These are phyloP conservation scores for Syritta pipiens DNA, from an alignment of 2,888 invertebrate species.

Conservation along the genomic window DNA sequence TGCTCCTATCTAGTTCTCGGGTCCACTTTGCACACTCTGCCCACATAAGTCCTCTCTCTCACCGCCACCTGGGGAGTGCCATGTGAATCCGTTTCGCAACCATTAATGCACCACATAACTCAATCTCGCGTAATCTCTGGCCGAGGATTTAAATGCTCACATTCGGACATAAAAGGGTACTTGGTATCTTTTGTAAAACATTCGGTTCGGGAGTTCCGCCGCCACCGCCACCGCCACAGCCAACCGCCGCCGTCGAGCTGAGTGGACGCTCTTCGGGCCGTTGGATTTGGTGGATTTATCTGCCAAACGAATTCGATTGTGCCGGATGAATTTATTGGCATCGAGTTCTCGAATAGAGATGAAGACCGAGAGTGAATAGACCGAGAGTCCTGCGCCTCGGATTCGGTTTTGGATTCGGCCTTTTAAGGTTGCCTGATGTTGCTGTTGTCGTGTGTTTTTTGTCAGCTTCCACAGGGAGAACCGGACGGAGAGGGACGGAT, in stretches of 20 bases:
- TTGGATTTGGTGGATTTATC: constrained; percentile 66
- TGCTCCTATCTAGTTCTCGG: constrained; percentile 44
- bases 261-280: constrained; percentile 6
- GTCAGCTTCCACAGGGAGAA: constrained; percentile 18
- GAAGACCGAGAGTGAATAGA: constrained; percentile 14
- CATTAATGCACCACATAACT: constrained; percentile 70
- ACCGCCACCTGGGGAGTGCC: constrained; percentile 2
- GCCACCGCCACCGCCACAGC: not conserved
- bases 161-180: constrained; percentile 70
- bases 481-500: constrained; percentile 64
- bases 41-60: constrained; percentile 44
- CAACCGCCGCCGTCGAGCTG: constrained; percentile 29
- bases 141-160: constrained; percentile 69
- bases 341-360: constrained; percentile 71
- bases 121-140: constrained; percentile 69
- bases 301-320: constrained; percentile 69
- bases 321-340: constrained; percentile 76
- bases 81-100: constrained; percentile 66
- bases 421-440: constrained; percentile 52
- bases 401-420: constrained; percentile 31
- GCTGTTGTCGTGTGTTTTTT: constrained; percentile 19
- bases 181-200: constrained; percentile 70
- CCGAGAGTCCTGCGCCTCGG: constrained; percentile 35
- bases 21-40: constrained; percentile 51
- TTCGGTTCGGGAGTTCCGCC: constrained; percentile 72